Evolutionary conservation across 2,797 vertebrate genomes (phyloP).

Genomic region (Sorex maritimensis): DNA sequence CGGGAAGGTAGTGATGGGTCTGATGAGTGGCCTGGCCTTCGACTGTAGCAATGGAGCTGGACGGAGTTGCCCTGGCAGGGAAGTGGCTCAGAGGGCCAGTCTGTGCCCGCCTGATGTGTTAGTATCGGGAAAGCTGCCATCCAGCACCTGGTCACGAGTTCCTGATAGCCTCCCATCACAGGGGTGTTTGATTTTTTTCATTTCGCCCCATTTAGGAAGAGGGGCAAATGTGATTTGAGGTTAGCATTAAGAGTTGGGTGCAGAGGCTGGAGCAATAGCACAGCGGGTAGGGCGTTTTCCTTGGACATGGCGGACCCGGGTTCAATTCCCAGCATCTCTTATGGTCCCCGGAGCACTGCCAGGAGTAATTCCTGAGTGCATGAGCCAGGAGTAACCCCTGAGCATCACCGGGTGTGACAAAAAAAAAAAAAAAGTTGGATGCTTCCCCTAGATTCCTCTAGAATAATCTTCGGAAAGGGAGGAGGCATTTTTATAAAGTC

Average conservation of each 20-base stretch:
- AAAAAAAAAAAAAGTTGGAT: not conserved
- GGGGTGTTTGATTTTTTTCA: not conserved
- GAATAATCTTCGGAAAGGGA: not conserved
- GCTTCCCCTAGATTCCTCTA: not conserved
- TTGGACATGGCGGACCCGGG: no score
- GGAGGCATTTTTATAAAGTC: not conserved
- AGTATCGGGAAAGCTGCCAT: no score
- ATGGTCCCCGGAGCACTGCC: no score
- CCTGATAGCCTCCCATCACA: not conserved
- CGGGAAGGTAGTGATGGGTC: not conserved
- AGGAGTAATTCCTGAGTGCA: no score
- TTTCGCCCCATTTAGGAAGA: not conserved
- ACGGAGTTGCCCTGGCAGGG: fast-evolving
- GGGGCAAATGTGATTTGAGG: not conserved
- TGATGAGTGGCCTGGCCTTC: no score
- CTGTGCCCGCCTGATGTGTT: not conserved
- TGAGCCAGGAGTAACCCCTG: no score
- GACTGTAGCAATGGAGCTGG: no score
- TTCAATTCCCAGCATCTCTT: no score
- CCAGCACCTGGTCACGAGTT: not conserved
- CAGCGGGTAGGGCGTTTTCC: no score
- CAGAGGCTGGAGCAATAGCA: no score
- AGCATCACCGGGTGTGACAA: no score
- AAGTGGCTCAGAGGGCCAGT: not conserved
- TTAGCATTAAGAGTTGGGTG: not conserved